These are phyloP conservation scores for Trachelus stipa DNA, from an alignment of 2,888 invertebrate genomes.

Conservation along the genomic window DNA sequence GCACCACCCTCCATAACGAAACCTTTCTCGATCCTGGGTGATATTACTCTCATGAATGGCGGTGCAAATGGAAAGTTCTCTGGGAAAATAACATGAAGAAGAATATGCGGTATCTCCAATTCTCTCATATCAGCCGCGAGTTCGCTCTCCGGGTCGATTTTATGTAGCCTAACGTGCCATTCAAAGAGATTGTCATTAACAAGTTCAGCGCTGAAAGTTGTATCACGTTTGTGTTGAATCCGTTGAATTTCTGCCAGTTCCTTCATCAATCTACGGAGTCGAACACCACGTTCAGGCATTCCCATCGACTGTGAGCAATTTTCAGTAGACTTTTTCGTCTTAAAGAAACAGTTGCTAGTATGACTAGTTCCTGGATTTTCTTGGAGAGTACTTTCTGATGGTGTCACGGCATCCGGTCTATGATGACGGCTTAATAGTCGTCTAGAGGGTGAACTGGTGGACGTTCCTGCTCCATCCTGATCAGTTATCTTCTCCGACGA, in stretches of 20 bases:
- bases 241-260: constrained; percentile 85
- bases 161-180: constrained; percentile 86
- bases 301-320: constrained; percentile 41
- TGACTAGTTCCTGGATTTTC: constrained; percentile 56
- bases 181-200: constrained; percentile 89
- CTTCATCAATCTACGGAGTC: constrained; percentile 86
- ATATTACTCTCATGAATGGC: constrained; percentile 79
- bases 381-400: constrained; percentile 53
- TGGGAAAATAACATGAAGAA: constrained; percentile 85
- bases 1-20: constrained; percentile 93
- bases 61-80: constrained; percentile 92
- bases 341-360: constrained; percentile 53
- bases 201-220: constrained; percentile 84
- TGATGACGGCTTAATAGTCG: constrained; percentile 65
- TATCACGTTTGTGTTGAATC: constrained; percentile 77
- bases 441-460: constrained; percentile 73
- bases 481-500: constrained; percentile 77
- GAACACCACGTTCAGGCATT: constrained; percentile 71
- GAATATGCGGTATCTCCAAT: constrained; percentile 78
- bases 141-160: constrained; percentile 86
- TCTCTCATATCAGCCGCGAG: constrained; percentile 85
- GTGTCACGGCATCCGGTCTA: constrained; percentile 60
- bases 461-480: constrained; percentile 72
- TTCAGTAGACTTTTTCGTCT: constrained; percentile 53
- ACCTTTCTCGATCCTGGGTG: constrained; percentile 83